Base-by-base conservation (phyloP, 2,113 vertebrate genomes). In the Prolemur simus region DNA sequence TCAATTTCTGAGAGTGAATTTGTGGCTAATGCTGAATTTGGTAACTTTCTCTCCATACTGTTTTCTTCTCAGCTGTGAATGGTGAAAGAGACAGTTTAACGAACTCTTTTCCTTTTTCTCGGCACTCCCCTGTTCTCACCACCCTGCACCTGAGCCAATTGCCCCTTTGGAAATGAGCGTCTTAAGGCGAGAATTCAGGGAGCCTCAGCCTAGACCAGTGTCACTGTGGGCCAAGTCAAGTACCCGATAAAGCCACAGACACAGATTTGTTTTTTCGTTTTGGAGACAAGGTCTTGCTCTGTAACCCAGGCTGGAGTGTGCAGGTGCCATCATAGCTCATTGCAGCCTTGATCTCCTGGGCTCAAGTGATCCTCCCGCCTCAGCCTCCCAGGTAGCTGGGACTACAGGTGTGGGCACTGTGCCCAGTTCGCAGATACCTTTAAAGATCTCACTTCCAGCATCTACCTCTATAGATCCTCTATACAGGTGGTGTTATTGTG, bases 371-470 rank as follows among this genome's bases (percentile, higher is more conserved):
- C 25, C 60, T 63, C 12, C 11, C 27, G 12, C 60, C 25, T 63
- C 58, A 3, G 58, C 58, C 58, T 60, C 58, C 58, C 58, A 60
- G 1, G 25, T 60, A 29, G 60, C 25, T 63, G 60, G 60, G 11
- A 29, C 60, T 29, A 12, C 9, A 63, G 27, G 60, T 25, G 10
- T 29, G 60, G 27, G 11, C 11, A 11, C 60, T 29, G 4, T 60
- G 60, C 60, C 11, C 25, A 29, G 60, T 25, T 63, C 69, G 34
- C 66, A 39, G n/a, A 2, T 87, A 42, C 15, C 56, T 89, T 78
- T 68, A 82, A 81, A 56, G 88, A 39, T 49, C 86, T 95, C 93
- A 23, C n/a, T 91, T 96, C 74, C 54, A 60, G 96, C 87, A 39
- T 4, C 7, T 45, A 60, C 27, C 45, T 37, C 42, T 17, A 8